These are phyloP conservation scores for Tachyglossus aculeatus DNA, from an alignment of 2,797 vertebrate species.

Conservation along the genomic window DNA sequence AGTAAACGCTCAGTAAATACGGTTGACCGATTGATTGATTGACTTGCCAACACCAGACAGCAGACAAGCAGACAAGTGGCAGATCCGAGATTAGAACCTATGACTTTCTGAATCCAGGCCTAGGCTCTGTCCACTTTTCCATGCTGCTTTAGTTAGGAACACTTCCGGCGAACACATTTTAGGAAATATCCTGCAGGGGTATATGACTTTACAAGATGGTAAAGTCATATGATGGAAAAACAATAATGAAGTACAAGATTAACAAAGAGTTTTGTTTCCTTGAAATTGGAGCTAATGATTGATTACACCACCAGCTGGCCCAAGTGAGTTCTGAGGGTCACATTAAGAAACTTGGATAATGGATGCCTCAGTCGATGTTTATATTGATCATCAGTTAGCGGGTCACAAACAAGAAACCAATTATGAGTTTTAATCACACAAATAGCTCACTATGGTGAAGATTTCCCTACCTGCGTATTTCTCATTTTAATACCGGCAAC, in stretches of 20 bases:
- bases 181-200: background rate
- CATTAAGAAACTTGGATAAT: slow-evolving; percentile 7
- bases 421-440: slow-evolving; percentile 55
- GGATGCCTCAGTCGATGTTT: background rate
- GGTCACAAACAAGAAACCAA: slow-evolving; percentile 38
- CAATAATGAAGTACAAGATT: background rate
- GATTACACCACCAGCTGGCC: background rate
- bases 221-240: background rate
- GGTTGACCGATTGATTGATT: too few species aligned
- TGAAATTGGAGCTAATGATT: slow-evolving; percentile 17
- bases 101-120: too few species aligned
- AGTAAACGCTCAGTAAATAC: too few species aligned
- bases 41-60: too few species aligned
- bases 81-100: too few species aligned
- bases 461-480: slow-evolving; percentile 42
- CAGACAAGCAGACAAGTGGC: too few species aligned
- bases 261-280: background rate
- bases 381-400: slow-evolving; percentile 23
- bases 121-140: too few species aligned
- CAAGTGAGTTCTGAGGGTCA: slow-evolving; percentile 1
- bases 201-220: background rate
- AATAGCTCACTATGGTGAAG: slow-evolving; percentile 42
- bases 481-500: slow-evolving; percentile 58
- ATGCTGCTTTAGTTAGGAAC: too few species aligned
- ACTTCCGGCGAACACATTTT: too few species aligned